These are phyloP conservation scores for Arvicanthis niloticus DNA, from an alignment of 2,113 vertebrate genomes.

Conservation along the genomic window DNA sequence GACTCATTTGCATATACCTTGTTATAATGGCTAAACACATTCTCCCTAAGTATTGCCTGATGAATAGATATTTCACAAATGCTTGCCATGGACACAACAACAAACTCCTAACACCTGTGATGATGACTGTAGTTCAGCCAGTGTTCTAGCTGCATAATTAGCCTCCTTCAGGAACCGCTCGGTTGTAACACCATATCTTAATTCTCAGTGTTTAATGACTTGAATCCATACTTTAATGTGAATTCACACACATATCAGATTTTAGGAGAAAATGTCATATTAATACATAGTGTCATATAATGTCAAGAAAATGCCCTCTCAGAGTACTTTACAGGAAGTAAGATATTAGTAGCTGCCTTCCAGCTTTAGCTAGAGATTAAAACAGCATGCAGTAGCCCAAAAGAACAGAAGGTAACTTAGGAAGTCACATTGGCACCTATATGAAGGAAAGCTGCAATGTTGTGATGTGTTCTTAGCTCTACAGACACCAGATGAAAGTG, in stretches of 20 bases:
- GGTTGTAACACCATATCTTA: slow-evolving; percentile 59
- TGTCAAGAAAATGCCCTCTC: slow-evolving; percentile 1
- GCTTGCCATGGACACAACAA: slow-evolving; percentile 75
- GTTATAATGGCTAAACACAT: slow-evolving; percentile 83
- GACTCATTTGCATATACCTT: slow-evolving; percentile 81
- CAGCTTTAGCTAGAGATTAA: slow-evolving; percentile 14
- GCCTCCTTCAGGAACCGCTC: slow-evolving; percentile 63
- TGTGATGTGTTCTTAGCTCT: slow-evolving; percentile 47
- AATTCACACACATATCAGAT: slow-evolving; percentile 18
- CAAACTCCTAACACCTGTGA: slow-evolving; percentile 78
- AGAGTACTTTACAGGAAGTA: not conserved
- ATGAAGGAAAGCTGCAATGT: not conserved
- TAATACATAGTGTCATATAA: not conserved
- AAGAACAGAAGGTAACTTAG: not conserved
- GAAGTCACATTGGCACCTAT: not conserved
- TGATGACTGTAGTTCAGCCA: slow-evolving; percentile 76
- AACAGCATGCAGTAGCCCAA: slow-evolving; percentile 3
- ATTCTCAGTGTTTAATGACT: slow-evolving; percentile 22
- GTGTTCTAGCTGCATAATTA: slow-evolving; percentile 69
- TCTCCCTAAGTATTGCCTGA: slow-evolving; percentile 81
- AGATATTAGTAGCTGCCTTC: slow-evolving; percentile 2
- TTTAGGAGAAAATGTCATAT: slow-evolving; percentile 46
- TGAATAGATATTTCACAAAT: slow-evolving; percentile 83
- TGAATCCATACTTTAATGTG: slow-evolving; percentile 40
- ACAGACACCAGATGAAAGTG: slow-evolving; percentile 2